phyloP scores from a whole-genome alignment of 2,888 invertebrate species.

The Idaea dimidiata region DNA sequence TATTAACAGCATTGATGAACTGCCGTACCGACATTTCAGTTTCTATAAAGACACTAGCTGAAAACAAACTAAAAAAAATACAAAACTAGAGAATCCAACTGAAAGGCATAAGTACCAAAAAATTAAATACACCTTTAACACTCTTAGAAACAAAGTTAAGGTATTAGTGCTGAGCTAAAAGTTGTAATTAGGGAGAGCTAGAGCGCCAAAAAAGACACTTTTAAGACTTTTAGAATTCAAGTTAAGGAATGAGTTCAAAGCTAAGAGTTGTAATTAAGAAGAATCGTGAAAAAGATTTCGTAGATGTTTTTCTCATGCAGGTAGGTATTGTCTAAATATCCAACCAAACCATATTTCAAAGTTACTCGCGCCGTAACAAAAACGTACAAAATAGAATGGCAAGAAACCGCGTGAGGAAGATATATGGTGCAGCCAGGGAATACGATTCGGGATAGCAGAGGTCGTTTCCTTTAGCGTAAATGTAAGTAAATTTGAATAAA shows the following conservation, averaged over 20 bases:
- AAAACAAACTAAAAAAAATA: too few species aligned
- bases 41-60: too few species aligned
- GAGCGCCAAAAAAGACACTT: too few species aligned
- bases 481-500: conserved; percentile 82
- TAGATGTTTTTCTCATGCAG: background rate
- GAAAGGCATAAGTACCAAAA: too few species aligned
- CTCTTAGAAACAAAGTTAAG: too few species aligned
- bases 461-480: conserved; percentile 79
- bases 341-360: conserved; percentile 20
- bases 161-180: too few species aligned
- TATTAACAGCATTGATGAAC: too few species aligned
- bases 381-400: conserved; percentile 60
- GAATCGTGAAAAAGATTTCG: background rate
- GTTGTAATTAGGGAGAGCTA: too few species aligned
- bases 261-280: background rate
- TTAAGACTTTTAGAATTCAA: too few species aligned
- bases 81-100: too few species aligned
- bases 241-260: background rate
- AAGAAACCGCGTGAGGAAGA: conserved; percentile 68
- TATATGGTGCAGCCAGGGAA: conserved; percentile 77
- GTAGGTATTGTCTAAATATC: background rate
- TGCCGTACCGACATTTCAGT: too few species aligned
- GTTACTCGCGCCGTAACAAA: conserved; percentile 3
- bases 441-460: conserved; percentile 74
- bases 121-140: too few species aligned